A percentile compares a stretch with the other conserved stretches of the same genome.
Conservation (phyloP, 2,888 invertebrate species). For the Sarcophaga caerulescens region DNA sequence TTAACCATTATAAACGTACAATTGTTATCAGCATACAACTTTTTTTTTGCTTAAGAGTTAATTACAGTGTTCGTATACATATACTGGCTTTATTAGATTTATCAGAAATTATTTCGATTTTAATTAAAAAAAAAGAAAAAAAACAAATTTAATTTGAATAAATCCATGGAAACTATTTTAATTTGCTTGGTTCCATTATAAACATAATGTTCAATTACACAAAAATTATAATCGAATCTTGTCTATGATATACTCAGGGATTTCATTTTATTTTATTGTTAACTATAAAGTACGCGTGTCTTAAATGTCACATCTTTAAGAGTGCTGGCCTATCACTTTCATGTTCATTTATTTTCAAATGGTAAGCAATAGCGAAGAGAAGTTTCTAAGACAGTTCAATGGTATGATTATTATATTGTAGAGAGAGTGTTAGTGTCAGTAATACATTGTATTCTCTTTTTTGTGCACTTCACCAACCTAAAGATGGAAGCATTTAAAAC, state of each 20-base stretch:
- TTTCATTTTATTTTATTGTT: neutral
- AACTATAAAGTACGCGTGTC: neutral
- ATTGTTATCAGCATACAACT: conserved; percentile 29
- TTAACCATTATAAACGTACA: conserved; percentile 20
- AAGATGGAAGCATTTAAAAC: too few relatives aligned
- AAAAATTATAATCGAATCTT: neutral
- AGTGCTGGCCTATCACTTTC: neutral
- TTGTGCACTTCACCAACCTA: too few relatives aligned
- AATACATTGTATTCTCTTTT: too few relatives aligned
- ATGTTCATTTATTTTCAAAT: neutral
- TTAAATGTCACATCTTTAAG: neutral
- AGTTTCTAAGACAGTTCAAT: too few relatives aligned
- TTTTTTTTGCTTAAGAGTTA: conserved; percentile 30
- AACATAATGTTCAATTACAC: neutral
- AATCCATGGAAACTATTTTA: conserved; percentile 26
- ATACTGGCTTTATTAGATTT: neutral
- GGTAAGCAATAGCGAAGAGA: neutral
- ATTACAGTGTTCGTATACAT: conserved; percentile 37
- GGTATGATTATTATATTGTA: too few relatives aligned
- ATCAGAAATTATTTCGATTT: neutral
- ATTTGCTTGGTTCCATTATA: conserved; percentile 8
- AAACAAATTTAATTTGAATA: conserved; percentile 17
- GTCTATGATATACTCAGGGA: conserved; percentile 25
- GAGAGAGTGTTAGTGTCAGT: too few relatives aligned
- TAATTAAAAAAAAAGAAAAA: conserved; percentile 17